These are phyloP conservation scores for Taxidea taxus DNA, from an alignment of 2,113 vertebrate genomes.

Conservation along the genomic window DNA sequence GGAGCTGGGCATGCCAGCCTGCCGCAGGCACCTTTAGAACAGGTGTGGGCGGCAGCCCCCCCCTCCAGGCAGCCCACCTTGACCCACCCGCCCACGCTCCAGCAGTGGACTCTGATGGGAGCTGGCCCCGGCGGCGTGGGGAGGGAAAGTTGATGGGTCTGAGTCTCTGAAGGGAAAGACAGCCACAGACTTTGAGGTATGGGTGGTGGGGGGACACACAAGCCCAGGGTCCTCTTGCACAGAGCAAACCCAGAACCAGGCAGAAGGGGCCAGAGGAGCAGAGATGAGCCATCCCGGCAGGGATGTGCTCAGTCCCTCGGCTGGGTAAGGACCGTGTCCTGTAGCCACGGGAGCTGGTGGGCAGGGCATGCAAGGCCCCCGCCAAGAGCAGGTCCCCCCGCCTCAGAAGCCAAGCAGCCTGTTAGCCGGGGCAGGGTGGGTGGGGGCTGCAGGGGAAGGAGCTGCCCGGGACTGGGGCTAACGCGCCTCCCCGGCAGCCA, in stretches of 20 bases:
- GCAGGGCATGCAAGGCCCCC: background rate
- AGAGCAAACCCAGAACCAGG: background rate
- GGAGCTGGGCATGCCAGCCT: background rate
- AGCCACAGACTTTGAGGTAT: background rate
- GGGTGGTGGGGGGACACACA: background rate
- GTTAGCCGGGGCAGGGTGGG: background rate
- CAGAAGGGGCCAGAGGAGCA: background rate
- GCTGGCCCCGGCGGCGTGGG: background rate
- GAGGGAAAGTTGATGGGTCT: too few species aligned
- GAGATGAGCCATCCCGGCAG: background rate
- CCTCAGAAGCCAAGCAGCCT: background rate
- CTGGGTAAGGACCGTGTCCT: background rate
- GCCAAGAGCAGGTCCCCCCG: background rate
- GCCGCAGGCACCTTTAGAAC: background rate
- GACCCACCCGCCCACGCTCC: background rate
- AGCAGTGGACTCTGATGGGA: background rate
- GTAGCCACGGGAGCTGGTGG: rapidly evolving
- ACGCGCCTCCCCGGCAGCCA: background rate
- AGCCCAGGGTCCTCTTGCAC: background rate
- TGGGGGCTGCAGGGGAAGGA: background rate
- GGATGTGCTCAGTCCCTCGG: background rate
- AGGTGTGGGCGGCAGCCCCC: background rate
- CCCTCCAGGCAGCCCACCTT: background rate
- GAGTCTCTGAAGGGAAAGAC: background rate
- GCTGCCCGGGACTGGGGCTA: background rate